Base-by-base conservation (phyloP, 1,140 invertebrate genomes). In the Trissolcus basalis region DNA sequence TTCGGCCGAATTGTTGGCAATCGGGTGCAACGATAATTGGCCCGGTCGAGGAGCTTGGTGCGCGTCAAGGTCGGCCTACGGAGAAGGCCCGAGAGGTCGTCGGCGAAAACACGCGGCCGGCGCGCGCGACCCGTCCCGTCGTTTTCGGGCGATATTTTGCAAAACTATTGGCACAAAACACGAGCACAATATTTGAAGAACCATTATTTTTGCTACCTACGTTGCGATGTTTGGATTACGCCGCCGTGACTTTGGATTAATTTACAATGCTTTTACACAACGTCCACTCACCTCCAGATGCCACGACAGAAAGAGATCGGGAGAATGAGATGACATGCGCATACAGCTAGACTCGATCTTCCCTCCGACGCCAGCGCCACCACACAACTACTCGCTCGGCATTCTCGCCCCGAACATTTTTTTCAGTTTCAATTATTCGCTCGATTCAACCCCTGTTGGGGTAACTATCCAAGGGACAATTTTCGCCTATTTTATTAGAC, bases 291-390 rank as follows among this genome's bases (percentile, higher is more conserved):
- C 89, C 89, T 90, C 85, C 80, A 88, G 86, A 85, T 87, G 87
- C 89, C 85, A 90, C 88, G 85, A 86, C 87, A 90, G 89, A 90
- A 90, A 90, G 89, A 90, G 88, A 87, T 84, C 85, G 86, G 81
- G 59, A 81, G 63, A 83, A 64, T 67, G 49, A 81, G 79, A 77
- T 82, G 83, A 86, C 87, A 87, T 89, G 88, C 89, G 89, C 87
- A 86, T 69, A 64, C 58, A 45, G n/a, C 49, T 54, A 0, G 48
- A 56, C 49, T n/a, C 32, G 44, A 51, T 55, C 53, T 58, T 39
- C 54, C 43, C 19, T 0, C 32, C 50, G 63, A 60, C 19, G 14
- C 11, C 47, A 49, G 64, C 64, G 69, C 69, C 69, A 27, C 19
- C 19, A 6, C 19, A 27, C 19, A 27, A 27, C 19, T 27, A 3